phyloP scores from a whole-genome alignment of 23 tunicate species.

The Ciona savignyi region DNA sequence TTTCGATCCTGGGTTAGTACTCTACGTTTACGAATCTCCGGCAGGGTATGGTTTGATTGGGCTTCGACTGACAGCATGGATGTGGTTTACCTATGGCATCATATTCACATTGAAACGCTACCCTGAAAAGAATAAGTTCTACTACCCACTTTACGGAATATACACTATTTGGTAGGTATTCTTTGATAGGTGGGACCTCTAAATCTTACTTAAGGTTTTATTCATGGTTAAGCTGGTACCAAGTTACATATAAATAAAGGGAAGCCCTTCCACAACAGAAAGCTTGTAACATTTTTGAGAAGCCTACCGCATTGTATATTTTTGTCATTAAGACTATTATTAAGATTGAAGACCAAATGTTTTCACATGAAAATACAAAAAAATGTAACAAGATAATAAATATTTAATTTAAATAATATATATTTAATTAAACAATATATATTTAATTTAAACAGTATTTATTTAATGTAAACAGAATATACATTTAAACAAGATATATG shows the following conservation, averaged over 20 bases:
- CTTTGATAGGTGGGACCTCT: no score
- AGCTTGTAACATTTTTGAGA: no score
- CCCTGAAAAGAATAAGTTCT: constrained; percentile 77
- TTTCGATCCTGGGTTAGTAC: constrained; percentile 86
- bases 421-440: neutral
- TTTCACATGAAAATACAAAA: no score
- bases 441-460: neutral
- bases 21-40: constrained; percentile 81
- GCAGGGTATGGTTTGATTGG: constrained; percentile 84
- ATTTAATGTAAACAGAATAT: neutral
- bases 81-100: constrained; percentile 79
- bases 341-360: no score
- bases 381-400: no score
- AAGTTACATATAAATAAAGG: no score
- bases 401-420: neutral
- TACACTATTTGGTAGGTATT: constrained; percentile 59
- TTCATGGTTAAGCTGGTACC: no score
- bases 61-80: constrained; percentile 56
- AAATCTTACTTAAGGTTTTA: no score
- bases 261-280: no score
- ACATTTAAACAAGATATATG: neutral
- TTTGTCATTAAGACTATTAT: no score
- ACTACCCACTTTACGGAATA: constrained; percentile 45
- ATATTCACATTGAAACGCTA: constrained; percentile 67
- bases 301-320: no score